Conservation (phyloP, 2,113 vertebrate genomes). For the Muntiacus reevesi region DNA sequence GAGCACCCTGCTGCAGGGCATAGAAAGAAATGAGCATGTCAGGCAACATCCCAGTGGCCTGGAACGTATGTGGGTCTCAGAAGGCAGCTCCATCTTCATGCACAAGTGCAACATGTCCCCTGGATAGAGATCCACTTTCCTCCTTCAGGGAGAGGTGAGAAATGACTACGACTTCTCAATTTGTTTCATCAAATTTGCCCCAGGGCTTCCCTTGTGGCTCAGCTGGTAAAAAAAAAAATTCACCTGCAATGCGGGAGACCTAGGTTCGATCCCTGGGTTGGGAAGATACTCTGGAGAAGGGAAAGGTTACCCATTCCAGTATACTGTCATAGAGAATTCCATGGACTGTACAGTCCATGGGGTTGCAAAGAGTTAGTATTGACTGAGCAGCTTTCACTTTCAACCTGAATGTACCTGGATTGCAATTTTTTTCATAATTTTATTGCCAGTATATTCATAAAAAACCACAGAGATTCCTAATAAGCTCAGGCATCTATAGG, state of each 20-base stretch:
- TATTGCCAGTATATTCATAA: not conserved
- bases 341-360: not conserved
- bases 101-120: not conserved
- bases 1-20: not conserved
- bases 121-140: not conserved
- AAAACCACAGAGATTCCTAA: not conserved
- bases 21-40: not conserved
- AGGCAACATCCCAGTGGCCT: not conserved
- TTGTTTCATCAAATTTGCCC: not conserved
- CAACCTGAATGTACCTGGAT: not conserved
- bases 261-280: not conserved
- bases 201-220: not conserved
- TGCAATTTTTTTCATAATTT: not conserved
- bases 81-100: not conserved
- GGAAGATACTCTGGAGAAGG: not conserved
- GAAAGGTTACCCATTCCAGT: not conserved
- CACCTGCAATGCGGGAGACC: fast-evolving
- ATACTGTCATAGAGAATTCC: not conserved
- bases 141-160: not conserved
- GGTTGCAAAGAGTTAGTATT: not conserved
- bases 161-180: not conserved
- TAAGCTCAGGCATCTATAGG: not conserved
- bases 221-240: not conserved
- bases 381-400: not conserved
- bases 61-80: not conserved